Percentiles rank a stretch among this genome's conserved stretches.
phyloP scores from a whole-genome alignment of 2,888 invertebrate genomes.

The Amphipoea oculea region DNA sequence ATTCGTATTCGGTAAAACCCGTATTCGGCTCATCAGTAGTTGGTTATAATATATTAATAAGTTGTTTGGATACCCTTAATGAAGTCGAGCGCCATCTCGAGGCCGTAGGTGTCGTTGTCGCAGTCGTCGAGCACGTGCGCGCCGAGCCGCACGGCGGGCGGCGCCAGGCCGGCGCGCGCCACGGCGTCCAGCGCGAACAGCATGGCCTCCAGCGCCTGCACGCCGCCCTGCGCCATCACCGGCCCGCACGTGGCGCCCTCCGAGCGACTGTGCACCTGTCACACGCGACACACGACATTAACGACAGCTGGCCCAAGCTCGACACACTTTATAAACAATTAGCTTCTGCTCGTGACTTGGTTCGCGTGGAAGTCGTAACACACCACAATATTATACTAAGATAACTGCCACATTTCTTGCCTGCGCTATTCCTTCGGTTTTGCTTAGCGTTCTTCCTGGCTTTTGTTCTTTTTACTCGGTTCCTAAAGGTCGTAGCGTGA shows the following conservation, averaged over 20 bases:
- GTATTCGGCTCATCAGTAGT: neutral
- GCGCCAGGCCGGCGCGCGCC: slow-evolving; percentile 90
- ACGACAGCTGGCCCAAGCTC: neutral
- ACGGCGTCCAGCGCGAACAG: slow-evolving; percentile 95
- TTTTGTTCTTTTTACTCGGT: neutral
- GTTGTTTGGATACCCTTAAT: slow-evolving; percentile 93
- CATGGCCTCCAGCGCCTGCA: slow-evolving; percentile 97
- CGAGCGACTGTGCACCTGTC: slow-evolving; percentile 94
- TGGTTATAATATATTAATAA: neutral
- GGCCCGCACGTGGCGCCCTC: slow-evolving; percentile 95
- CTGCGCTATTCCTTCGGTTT: neutral
- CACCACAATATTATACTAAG: neutral
- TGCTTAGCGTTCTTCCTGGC: no score
- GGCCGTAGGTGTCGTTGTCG: slow-evolving; percentile 97
- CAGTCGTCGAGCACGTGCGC: slow-evolving; percentile 97
- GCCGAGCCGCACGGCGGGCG: slow-evolving; percentile 94
- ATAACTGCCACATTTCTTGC: neutral
- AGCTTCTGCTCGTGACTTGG: neutral
- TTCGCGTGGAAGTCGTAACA: neutral
- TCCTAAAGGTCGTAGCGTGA: neutral
- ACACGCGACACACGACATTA: neutral
- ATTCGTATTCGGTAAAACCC: neutral
- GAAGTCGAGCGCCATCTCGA: slow-evolving; percentile 98
- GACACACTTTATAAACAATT: neutral
- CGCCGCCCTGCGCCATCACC: slow-evolving; percentile 97